These are phyloP conservation scores for Lagocephalus sceleratus DNA, from an alignment of 2,797 vertebrate genomes.

Conservation along the genomic window DNA sequence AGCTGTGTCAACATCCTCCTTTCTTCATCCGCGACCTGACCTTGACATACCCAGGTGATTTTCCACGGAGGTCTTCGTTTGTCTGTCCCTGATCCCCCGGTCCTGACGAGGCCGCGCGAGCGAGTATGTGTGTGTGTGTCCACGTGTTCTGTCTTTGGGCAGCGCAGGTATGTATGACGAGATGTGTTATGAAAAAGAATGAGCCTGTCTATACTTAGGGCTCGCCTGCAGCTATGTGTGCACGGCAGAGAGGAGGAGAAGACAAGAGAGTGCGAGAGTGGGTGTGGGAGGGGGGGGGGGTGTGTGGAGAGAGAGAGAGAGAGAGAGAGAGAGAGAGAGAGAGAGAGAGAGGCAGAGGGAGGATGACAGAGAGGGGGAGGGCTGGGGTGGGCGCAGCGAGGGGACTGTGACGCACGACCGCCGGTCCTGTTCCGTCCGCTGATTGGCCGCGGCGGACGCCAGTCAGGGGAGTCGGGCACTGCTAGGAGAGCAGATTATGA, in stretches of 20 bases:
- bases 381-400: constrained; percentile 50
- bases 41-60: constrained; percentile 70
- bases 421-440: constrained; percentile 52
- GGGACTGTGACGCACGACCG: constrained; percentile 74
- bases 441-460: constrained; percentile 68
- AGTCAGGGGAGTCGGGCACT: constrained; percentile 73
- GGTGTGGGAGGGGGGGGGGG: constrained; percentile 61
- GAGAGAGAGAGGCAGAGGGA: constrained; percentile 17
- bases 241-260: constrained; percentile 44
- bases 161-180: constrained; percentile 55
- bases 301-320: background rate
- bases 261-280: constrained; percentile 27
- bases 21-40: constrained; percentile 57
- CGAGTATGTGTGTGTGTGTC: constrained; percentile 7
- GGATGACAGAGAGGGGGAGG: constrained; percentile 61
- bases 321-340: constrained; percentile 21
- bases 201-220: constrained; percentile 65
- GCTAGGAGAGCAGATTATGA: constrained; percentile 82
- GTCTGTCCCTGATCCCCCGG: constrained; percentile 1
- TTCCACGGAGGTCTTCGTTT: constrained; percentile 44
- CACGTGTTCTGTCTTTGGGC: constrained; percentile 22
- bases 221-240: constrained; percentile 71
- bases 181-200: constrained; percentile 41
- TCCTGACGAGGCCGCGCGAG: constrained; percentile 4
- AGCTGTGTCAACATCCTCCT: constrained; percentile 58